These are phyloP conservation scores for Archips xylosteana DNA, from an alignment of 2,888 invertebrate species.

Conservation along the genomic window DNA sequence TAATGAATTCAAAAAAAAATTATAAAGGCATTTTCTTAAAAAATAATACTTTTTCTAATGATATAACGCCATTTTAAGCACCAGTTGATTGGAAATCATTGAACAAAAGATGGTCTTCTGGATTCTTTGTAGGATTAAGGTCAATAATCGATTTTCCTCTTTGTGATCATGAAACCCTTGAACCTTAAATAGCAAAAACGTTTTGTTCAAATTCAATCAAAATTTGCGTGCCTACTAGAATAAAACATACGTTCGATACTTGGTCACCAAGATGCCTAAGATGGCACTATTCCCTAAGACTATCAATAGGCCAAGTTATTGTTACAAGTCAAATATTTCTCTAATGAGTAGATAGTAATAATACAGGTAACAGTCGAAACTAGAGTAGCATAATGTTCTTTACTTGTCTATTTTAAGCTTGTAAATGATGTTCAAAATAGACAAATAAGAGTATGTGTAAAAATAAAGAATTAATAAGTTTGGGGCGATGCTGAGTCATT, in stretches of 20 bases:
- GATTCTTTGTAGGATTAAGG: too few relatives aligned
- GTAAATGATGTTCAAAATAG: constrained; percentile 58
- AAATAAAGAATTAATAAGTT: neutral
- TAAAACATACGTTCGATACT: neutral
- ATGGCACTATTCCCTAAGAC: neutral
- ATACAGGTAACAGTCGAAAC: constrained; percentile 1
- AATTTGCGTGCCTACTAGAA: neutral
- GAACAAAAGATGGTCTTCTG: too few relatives aligned
- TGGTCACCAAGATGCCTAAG: neutral
- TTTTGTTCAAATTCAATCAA: neutral
- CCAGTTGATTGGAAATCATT: too few relatives aligned
- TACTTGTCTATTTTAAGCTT: constrained; percentile 64
- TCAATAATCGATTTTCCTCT: too few relatives aligned
- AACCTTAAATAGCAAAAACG: too few relatives aligned
- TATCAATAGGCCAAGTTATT: constrained; percentile 29
- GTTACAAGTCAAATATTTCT: constrained; percentile 15
- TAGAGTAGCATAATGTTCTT: constrained; percentile 39
- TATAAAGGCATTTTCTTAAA: too few relatives aligned
- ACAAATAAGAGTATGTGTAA: constrained; percentile 53
- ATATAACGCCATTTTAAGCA: too few relatives aligned
- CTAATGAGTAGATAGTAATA: neutral
- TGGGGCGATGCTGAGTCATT: neutral
- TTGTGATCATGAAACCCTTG: too few relatives aligned
- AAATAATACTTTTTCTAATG: too few relatives aligned
- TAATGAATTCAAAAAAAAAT: too few relatives aligned